Conservation (phyloP, 2,113 vertebrate genomes). For the Piaya cayana region DNA sequence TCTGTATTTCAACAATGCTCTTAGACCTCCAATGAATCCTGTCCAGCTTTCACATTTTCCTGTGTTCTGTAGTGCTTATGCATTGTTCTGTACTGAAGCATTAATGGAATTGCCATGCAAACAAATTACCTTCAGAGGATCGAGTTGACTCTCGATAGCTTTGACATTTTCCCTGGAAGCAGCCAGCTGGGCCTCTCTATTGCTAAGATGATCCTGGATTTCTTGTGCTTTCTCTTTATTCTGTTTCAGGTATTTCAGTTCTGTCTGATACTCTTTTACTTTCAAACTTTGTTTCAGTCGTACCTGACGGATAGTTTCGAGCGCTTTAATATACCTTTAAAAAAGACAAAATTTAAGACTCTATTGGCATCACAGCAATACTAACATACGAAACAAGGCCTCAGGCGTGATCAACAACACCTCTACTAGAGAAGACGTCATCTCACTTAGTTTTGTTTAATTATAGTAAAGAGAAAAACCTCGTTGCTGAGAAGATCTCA, state of each 20-base stretch:
- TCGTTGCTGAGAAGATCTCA: slow-evolving; percentile 98
- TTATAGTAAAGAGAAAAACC: slow-evolving; percentile 75
- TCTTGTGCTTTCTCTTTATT: slow-evolving; percentile 95
- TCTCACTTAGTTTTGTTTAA: background rate
- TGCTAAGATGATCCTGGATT: slow-evolving; percentile 82
- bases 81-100: background rate
- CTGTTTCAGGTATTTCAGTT: slow-evolving; percentile 91
- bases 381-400: background rate
- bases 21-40: too few relatives aligned
- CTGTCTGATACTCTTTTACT: slow-evolving; percentile 88
- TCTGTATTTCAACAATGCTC: too few relatives aligned
- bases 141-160: slow-evolving; percentile 86
- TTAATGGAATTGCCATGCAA: fast-evolving
- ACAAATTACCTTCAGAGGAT: slow-evolving; percentile 88
- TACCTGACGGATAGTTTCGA: slow-evolving; percentile 90
- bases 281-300: slow-evolving; percentile 82
- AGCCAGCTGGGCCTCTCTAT: slow-evolving; percentile 86
- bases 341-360: background rate
- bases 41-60: background rate
- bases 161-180: slow-evolving; percentile 88
- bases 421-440: background rate
- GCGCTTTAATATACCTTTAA: slow-evolving; percentile 94
- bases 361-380: background rate
- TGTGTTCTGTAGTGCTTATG: background rate
- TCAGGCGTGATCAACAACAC: background rate